phyloP scores from a whole-genome alignment of 2,113 vertebrate species.

The Bolborhynchus lineola region DNA sequence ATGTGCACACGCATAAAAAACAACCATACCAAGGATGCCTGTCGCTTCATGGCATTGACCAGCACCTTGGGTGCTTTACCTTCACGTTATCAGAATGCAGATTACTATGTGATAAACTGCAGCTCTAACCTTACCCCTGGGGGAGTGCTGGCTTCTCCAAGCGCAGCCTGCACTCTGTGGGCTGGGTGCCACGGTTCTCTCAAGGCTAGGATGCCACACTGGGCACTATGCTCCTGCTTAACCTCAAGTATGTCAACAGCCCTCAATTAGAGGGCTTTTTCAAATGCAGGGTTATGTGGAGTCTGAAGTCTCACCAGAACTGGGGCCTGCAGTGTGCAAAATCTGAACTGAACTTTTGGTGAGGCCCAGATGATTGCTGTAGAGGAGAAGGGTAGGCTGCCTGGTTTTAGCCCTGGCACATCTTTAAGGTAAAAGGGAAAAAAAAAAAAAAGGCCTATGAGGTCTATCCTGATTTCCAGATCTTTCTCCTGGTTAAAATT shows the following conservation, averaged over 20 bases:
- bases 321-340: neutral
- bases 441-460: neutral
- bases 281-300: neutral
- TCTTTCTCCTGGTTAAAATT: neutral
- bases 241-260: neutral
- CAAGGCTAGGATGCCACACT: neutral
- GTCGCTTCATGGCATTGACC: rapidly evolving
- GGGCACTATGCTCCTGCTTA: neutral
- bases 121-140: neutral
- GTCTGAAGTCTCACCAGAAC: neutral
- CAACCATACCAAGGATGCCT: neutral
- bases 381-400: neutral
- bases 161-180: rapidly evolving
- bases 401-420: neutral
- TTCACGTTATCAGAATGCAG: neutral
- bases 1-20: neutral
- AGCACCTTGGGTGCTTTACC: rapidly evolving
- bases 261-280: neutral
- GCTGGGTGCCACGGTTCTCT: neutral
- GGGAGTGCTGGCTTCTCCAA: rapidly evolving
- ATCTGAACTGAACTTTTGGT: neutral
- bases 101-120: neutral
- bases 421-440: neutral
- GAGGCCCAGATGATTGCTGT: neutral
- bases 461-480: neutral